Conservation (phyloP, 1,140 invertebrate genomes). For the Pseudomyrmex pallidus region DNA sequence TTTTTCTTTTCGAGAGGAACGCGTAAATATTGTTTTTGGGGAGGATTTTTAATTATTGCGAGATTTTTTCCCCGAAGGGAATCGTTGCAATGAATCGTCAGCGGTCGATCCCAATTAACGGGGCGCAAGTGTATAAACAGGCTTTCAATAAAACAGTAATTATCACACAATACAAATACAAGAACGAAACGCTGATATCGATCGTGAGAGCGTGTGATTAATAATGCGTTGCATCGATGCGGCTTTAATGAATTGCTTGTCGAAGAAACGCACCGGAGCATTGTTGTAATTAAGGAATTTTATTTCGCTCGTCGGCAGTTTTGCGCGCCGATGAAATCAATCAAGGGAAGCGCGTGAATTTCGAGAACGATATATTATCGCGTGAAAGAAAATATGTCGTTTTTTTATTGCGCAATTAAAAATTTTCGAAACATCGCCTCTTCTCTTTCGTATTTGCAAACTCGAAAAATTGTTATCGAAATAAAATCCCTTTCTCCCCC, state of each 20-base stretch:
- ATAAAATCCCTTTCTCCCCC: background rate
- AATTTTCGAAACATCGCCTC: background rate
- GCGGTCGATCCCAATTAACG: background rate
- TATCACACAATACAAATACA: conserved; percentile 13
- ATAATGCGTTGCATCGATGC: background rate
- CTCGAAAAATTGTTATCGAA: background rate
- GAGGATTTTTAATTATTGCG: conserved; percentile 20
- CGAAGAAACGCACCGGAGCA: background rate
- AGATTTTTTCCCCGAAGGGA: too few species aligned
- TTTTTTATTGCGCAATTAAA: too few species aligned
- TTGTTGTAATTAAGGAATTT: conserved; percentile 24
- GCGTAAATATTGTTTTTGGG: background rate
- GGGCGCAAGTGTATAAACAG: conserved; percentile 9
- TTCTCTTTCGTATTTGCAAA: background rate
- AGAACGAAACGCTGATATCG: conserved; percentile 11
- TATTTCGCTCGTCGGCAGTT: background rate
- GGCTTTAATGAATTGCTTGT: conserved; percentile 17
- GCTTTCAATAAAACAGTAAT: conserved; percentile 34
- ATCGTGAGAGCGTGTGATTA: background rate
- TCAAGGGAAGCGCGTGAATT: background rate
- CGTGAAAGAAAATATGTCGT: too few species aligned
- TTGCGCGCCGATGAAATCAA: background rate
- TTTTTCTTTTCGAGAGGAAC: too few species aligned
- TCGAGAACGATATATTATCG: too few species aligned
- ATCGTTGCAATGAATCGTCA: too few species aligned